Percentiles rank a stretch among this genome's conserved stretches.
Conservation (phyloP, 1,140 invertebrate genomes). For the Zaprionus ghesquierei region DNA sequence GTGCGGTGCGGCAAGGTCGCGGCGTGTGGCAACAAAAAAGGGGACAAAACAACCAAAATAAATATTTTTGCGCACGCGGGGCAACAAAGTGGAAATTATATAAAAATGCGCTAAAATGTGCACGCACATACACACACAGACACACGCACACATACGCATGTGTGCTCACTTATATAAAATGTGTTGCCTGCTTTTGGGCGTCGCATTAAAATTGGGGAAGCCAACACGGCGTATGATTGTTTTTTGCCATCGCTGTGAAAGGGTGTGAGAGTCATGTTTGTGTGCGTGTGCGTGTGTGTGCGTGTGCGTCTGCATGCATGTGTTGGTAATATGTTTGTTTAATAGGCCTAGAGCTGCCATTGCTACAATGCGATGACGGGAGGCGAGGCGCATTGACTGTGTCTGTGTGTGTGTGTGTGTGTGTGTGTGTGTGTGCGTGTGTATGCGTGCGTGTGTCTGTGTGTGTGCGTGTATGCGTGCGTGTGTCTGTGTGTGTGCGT, state of each 20-base stretch:
- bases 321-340: constrained; percentile 69
- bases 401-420: not conserved
- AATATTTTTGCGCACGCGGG: constrained; percentile 51
- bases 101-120: constrained; percentile 80
- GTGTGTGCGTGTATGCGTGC: not conserved
- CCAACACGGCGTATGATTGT: constrained; percentile 33
- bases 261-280: not conserved
- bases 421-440: not conserved
- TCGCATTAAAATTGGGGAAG: constrained; percentile 47
- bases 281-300: not conserved
- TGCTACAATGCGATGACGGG: not conserved
- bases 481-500: not conserved
- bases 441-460: constrained; percentile 1
- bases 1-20: constrained; percentile 70
- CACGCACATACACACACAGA: constrained; percentile 48
- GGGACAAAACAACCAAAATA: constrained; percentile 80
- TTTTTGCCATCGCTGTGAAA: constrained; percentile 4
- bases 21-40: constrained; percentile 48
- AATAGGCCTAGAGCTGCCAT: constrained; percentile 61
- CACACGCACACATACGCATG: not conserved
- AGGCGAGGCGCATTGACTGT: not conserved
- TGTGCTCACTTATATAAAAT: constrained; percentile 37
- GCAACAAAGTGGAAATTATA: constrained; percentile 77
- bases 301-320: not conserved
- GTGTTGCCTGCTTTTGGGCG: constrained; percentile 66